Evolutionary conservation across 2,113 vertebrate species (phyloP).

Genomic region (Misgurnus anguillicaudatus): DNA sequence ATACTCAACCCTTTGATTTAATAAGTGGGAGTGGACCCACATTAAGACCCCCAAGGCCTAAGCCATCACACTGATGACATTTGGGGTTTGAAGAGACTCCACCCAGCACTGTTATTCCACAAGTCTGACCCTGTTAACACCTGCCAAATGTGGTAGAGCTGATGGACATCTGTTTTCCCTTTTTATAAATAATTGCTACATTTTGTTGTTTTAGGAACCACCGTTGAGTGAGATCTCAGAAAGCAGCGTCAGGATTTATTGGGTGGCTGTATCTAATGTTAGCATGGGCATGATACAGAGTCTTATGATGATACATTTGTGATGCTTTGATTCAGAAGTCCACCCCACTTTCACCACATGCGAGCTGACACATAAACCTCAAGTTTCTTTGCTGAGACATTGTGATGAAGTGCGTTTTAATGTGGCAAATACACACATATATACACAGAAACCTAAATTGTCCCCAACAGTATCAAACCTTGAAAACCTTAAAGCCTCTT

Average conservation of each 20-base stretch:
- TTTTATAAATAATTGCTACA: slow-evolving; percentile 29
- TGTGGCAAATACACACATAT: too few relatives aligned
- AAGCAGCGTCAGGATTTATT: slow-evolving; percentile 22
- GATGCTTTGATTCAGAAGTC: not conserved
- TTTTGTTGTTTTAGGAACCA: slow-evolving; percentile 34
- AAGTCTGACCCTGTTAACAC: slow-evolving; percentile 17
- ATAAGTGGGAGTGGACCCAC: slow-evolving; percentile 12
- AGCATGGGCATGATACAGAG: not conserved
- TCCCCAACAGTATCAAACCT: too few relatives aligned
- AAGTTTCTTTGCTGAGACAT: too few relatives aligned
- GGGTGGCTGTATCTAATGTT: slow-evolving; percentile 9
- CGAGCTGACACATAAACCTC: too few relatives aligned
- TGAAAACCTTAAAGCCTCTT: too few relatives aligned
- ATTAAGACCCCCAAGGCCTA: slow-evolving; percentile 32
- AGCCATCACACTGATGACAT: slow-evolving; percentile 39
- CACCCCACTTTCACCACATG: not conserved
- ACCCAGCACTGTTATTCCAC: slow-evolving; percentile 51
- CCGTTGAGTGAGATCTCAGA: not conserved
- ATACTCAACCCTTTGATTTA: slow-evolving; percentile 40
- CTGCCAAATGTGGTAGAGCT: slow-evolving; percentile 35
- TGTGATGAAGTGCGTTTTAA: too few relatives aligned
- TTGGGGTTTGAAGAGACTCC: slow-evolving; percentile 33
- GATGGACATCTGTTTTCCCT: slow-evolving; percentile 36
- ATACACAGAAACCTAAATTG: too few relatives aligned
- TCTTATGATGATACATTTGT: not conserved